Base-by-base conservation (phyloP, 2,113 vertebrate species). In the Bagarius yarrelli region DNA sequence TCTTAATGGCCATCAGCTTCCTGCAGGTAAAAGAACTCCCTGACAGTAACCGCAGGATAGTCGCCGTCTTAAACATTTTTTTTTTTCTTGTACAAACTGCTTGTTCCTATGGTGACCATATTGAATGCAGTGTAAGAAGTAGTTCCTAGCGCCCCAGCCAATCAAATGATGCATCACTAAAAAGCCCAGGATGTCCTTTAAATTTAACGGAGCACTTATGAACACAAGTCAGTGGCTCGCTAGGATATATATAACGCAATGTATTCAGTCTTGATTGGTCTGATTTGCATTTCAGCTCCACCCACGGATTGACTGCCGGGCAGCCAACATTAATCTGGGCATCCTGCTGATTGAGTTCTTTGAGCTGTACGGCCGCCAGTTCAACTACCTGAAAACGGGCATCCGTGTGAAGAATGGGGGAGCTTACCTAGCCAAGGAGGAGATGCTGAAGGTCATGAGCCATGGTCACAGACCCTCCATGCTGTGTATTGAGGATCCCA, bases 301-400 rank as follows among this genome's bases (percentile, higher is more conserved):
- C 91, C 95, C 97, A 82, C 94, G 97, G 57, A 96, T 97, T 80
- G 96, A 99, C 86, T 96, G 95, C 89, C 94, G 95, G 86, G 95
- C 94, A 86, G 92, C 94, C 86, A 95, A 90, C 81, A 95, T 95
- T 87, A 98, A 99, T 90, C 93, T 98, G 86, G 98, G 97, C 83
- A 93, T 98, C 90, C 92, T 99, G 91, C 94, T 99, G 89, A 99
- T 99, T 81, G 98, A 99, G 89, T 99, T 99, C 94, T 99, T 99
- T 86, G 97, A 99, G 91, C 90, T 99, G 71, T 99, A 98, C 80
- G 98, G 97, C 81, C 94, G 97, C 87, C 95, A 98, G 89, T 99
- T 99, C 90, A 99, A 99, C 92, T 99, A 99, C 90, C 91, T 97
- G 92, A 98, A 98, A 92, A 98, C 97, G 70, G 98, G 95, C 84